Evolutionary conservation across 2,797 vertebrate species (phyloP), one percentile per base, ranked within the genome.

Genomic region (Pseudomugil gertrudae): DNA sequence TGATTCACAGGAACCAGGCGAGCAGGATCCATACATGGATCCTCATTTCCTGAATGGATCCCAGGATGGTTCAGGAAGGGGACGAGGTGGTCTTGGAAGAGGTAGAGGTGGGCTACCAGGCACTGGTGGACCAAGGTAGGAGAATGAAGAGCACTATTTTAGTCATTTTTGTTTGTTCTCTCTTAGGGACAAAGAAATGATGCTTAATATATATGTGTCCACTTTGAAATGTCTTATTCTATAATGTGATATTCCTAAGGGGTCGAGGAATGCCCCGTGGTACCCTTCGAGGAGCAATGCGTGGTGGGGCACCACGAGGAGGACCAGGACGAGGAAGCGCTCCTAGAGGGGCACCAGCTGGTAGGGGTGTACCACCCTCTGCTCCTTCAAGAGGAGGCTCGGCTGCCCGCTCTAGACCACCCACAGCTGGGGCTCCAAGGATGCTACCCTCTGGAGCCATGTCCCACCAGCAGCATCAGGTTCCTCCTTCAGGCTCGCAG

Each of bases 11-110:
- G 97, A 98, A 74, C 96, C 98, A 45, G 96, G 97, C 84, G 97
- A 97, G 81, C 95, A 96, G 63, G 97, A 99, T 33, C 95, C 95
- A 0, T 98, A 96, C 84, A 94, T 98, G 95, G 97, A 99, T 77
- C 93, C 96, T 29, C 95, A 96, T 51, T 99, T 97, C 84, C 86
- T 99, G 83, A 99, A 99, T 35, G 97, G 97, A 11, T 94, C 96
- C 2, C 96, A 97, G 24, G 94, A 95, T 66, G 94, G 95, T 7
- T 93, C 95, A 19, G 86, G 77, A 43, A 94, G 96, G 4, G 97
- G 96, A 3, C 94, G 96, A 8, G 97, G 96, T 4, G 94, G 95
- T 26, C 91, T 95, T 5, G 94, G 93, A 58, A 81, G 97, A 67
- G 98, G 96, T n/a, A 93, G 97, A 60, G 98, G 97, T 64, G 95